These are phyloP conservation scores for Sander vitreus DNA, from an alignment of 2,113 vertebrate genomes.

Conservation along the genomic window DNA sequence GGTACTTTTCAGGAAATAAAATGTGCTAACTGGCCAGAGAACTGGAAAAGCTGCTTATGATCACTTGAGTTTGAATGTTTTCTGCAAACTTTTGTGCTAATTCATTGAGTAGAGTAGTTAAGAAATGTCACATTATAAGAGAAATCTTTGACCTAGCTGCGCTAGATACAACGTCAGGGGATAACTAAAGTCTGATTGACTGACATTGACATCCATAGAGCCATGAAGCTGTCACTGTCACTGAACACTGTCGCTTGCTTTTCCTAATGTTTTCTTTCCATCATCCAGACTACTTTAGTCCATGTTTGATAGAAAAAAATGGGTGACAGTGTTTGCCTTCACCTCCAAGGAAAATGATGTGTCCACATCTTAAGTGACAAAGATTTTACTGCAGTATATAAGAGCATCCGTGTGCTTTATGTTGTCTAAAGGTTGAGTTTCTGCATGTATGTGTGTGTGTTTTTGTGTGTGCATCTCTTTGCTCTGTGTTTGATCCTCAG, in stretches of 20 bases:
- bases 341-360: background rate
- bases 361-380: background rate
- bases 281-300: background rate
- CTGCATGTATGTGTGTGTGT: background rate
- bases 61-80: background rate
- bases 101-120: background rate
- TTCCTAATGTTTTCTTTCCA: background rate
- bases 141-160: background rate
- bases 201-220: background rate
- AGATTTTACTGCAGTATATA: background rate
- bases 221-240: background rate
- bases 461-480: conserved; percentile 2
- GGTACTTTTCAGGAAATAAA: background rate
- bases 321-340: background rate
- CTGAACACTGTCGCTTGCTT: background rate
- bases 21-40: background rate
- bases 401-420: background rate
- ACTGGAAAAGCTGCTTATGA: background rate
- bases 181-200: background rate
- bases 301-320: background rate
- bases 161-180: background rate
- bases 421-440: background rate
- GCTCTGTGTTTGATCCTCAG: conserved; percentile 42
- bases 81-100: background rate
- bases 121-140: background rate